These are phyloP conservation scores for Mizuhopecten yessoensis DNA, from an alignment of 1,140 invertebrate species.

Conservation along the genomic window DNA sequence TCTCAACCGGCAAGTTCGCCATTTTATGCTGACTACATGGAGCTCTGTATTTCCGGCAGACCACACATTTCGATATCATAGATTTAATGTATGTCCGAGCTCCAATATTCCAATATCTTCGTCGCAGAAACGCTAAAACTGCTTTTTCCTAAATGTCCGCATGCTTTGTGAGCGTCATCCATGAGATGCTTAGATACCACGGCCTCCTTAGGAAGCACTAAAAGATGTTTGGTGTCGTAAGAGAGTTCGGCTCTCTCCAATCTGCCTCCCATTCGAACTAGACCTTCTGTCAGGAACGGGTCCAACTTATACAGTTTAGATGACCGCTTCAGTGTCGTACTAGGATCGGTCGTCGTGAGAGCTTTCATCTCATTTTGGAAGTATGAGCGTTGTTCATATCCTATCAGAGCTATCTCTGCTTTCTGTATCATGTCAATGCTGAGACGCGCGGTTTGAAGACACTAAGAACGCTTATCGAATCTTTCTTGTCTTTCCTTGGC, in stretches of 20 bases:
- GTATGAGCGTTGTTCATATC: conserved; percentile 17
- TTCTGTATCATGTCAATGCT: neutral
- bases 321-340: conserved; percentile 36
- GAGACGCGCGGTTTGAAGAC: neutral
- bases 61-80: conserved; percentile 65
- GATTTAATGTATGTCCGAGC: conserved; percentile 47
- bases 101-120: conserved; percentile 57
- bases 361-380: conserved; percentile 51
- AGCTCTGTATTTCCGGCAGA: conserved; percentile 61
- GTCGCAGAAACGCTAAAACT: conserved; percentile 49
- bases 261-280: conserved; percentile 61
- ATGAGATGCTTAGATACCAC: conserved; percentile 51
- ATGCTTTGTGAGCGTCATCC: conserved; percentile 47
- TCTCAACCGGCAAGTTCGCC: conserved; percentile 65
- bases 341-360: neutral
- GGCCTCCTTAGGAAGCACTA: conserved; percentile 59
- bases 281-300: conserved; percentile 47
- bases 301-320: conserved; percentile 57
- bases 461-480: too few relatives aligned
- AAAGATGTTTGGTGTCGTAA: conserved; percentile 60
- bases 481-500: too few relatives aligned
- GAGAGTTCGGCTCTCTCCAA: conserved; percentile 46
- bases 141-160: conserved; percentile 60
- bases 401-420: conserved; percentile 49
- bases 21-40: conserved; percentile 61